Evolutionary conservation across 2,113 vertebrate species (phyloP).

Genomic region (Rafetus swinhoei): DNA sequence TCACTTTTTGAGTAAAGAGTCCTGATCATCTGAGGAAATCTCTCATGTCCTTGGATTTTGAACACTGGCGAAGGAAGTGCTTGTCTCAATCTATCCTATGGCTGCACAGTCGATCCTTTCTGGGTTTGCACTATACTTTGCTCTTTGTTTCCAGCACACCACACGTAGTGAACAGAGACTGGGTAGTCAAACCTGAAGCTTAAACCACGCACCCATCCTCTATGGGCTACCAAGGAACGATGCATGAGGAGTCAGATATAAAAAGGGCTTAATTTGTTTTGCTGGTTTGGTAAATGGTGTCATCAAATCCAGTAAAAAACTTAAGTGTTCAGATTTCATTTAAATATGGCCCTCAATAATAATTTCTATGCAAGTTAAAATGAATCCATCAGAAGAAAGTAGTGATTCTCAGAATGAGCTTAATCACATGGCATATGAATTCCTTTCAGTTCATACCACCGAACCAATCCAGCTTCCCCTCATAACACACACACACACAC

Average conservation of each 20-base stretch:
- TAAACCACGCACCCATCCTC: fast-evolving
- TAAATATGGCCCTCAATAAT: constrained; percentile 31
- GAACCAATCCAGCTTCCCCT: constrained; percentile 1
- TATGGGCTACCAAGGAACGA: background rate
- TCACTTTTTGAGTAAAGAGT: background rate
- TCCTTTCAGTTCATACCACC: background rate
- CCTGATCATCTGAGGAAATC: fast-evolving
- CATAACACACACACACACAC: background rate
- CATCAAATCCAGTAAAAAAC: constrained; percentile 9
- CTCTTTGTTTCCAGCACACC: background rate
- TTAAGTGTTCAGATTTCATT: background rate
- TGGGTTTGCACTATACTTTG: fast-evolving
- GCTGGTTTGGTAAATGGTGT: background rate
- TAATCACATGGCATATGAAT: background rate
- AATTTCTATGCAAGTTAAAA: background rate
- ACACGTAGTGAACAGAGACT: fast-evolving
- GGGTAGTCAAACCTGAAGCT: background rate
- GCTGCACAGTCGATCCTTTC: background rate
- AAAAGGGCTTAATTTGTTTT: background rate
- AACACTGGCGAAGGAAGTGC: background rate
- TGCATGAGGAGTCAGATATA: background rate
- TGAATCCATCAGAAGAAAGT: background rate
- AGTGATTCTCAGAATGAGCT: background rate
- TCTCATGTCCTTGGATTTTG: background rate
- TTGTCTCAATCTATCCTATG: background rate